Evolutionary conservation across 2,888 invertebrate species (phyloP).

Genomic region (Zootermopsis nevadensis): DNA sequence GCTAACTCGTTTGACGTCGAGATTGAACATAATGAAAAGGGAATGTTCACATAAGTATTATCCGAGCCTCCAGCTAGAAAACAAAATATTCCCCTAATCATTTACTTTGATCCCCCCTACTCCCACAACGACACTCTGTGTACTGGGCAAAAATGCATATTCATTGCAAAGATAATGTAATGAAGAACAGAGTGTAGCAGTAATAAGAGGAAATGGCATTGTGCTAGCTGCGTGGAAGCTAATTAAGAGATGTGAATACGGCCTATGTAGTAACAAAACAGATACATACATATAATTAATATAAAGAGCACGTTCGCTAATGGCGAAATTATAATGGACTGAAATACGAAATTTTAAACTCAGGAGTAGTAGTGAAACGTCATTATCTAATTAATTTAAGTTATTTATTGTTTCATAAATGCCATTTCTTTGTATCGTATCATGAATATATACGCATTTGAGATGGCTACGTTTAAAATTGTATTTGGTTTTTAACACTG

Average conservation of each 20-base stretch:
- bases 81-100: neutral
- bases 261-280: slow-evolving; percentile 19
- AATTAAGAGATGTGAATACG: neutral
- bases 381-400: neutral
- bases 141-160: neutral
- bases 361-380: slow-evolving; percentile 14
- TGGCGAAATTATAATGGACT: no score
- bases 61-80: neutral
- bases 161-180: neutral
- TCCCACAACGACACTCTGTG: neutral
- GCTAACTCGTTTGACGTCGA: neutral
- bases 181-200: neutral
- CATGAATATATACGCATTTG: neutral
- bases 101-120: slow-evolving; percentile 5
- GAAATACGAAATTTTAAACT: slow-evolving; percentile 17
- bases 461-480: neutral
- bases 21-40: neutral
- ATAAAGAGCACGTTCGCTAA: neutral
- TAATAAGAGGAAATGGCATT: neutral
- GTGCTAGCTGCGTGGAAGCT: neutral
- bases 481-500: neutral
- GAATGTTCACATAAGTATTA: neutral
- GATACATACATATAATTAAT: neutral
- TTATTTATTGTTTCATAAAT: neutral
- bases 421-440: neutral